Base-by-base conservation (phyloP, 2,888 invertebrate genomes). In the Eulithis prunata region DNA sequence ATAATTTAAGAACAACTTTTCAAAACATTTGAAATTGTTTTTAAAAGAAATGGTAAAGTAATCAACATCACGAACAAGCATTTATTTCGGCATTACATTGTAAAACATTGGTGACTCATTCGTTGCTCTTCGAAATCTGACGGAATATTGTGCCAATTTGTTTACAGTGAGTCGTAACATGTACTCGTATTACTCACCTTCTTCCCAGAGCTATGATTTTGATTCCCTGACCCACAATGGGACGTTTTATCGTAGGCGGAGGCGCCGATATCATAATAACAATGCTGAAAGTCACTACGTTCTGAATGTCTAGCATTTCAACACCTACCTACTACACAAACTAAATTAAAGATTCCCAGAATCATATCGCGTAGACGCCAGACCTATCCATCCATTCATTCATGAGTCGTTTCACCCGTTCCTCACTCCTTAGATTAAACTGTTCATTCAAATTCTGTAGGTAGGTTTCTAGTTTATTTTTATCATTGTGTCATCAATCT, bases 311-410 rank as follows among this genome's bases (percentile, higher is more conserved):
- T 51, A 51, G 51, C 21, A 46, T 21, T 47, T 21, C 13, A 32
- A 2, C 14, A 57, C 38, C 36, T 43, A 53, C 41, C 41, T 57
- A 49, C 46, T 47, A 51, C 45, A 78, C 80, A 21, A 21, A 21
- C 0, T 82, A 83, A 84, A 85, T 86, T 88, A 87, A 88, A 88
- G 86, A 89, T 89, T 88, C 87, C 80, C 74, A 85, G 90, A 89
- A 89, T 78, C 85, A 85, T 86, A 87, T 88, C 86, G 79, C 36
- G 38, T 45, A 46, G 58, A 58, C 49, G 41, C 58, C 74, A 73
- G 75, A 81, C 84, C 75, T 76, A 80, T 74, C 86, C 86, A 89
- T 75, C 86, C 86, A 90, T 85, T 86, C 87, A 89, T 88, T 85
- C 85, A 86, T 83, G 87, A 81, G 76, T 89, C 78, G 75, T 81